Base-by-base conservation (phyloP, 2,113 vertebrate genomes). In the Tamias sibiricus region DNA sequence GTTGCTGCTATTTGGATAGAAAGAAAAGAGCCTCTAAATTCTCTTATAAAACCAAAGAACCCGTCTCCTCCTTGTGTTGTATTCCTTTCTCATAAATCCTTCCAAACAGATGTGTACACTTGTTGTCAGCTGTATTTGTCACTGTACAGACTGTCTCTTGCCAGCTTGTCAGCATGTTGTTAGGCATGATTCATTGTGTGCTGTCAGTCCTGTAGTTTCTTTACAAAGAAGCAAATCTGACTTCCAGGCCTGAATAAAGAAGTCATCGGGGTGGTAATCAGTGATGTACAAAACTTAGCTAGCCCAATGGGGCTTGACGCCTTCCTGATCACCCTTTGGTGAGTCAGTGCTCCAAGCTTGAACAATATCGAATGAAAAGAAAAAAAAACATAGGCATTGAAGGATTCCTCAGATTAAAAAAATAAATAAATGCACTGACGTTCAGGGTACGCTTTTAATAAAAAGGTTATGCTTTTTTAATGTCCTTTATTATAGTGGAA, bases 171-270 rank as follows among this genome's bases (percentile, higher is more conserved):
- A 98, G 97, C 95, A 94, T 97, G 98, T 97, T 97, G 98, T 98
- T 98, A 98, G 97, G 98, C 84, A 96, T 99, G 98, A 99, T 98
- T 98, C 99, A 99, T 98, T 98, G 96, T 98, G 94, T 93, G 92
- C 97, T 98, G 98, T 98, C 97, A 97, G 92, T 98, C 92, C 97
- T 92, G 92, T 30, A 95, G 81, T 96, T 98, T 98, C 96, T 95
- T 97, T 97, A 97, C 84, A 98, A 98, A 98, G 98, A 98, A 97
- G 92, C 69, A 98, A 98, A 98, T 98, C 83, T 98, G 89, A 98
- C 95, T 97, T 97, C 69, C 62, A 35, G 95, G 97, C 87, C 96
- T 59, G 52, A 98, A 98, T 93, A 97, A 98, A 98, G 89, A 97
- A 98, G 88, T 97, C 98, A 98, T 98, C 90, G 87, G 96, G 97